A percentile compares a stretch with the other conserved stretches of the same genome.
Conservation (phyloP, 2,113 vertebrate species). For the Rhinolophus sinicus region DNA sequence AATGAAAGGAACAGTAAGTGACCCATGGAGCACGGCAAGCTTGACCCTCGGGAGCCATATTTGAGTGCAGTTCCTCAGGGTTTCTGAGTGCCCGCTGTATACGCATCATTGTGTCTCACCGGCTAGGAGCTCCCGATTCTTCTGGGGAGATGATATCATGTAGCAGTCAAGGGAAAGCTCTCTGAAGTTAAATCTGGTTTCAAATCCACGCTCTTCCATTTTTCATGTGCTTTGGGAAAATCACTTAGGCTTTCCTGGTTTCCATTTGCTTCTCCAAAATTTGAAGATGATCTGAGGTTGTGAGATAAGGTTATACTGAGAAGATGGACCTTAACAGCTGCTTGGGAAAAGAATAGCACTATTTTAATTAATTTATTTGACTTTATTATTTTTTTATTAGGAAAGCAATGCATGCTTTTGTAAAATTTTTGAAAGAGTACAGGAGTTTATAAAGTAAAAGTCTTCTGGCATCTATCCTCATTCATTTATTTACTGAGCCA, state of each 20-base stretch:
- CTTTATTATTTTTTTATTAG: not conserved
- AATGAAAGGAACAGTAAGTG: constrained; percentile 89
- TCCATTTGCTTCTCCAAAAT: not conserved
- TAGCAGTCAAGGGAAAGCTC: not conserved
- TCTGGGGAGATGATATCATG: not conserved
- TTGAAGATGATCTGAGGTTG: not conserved
- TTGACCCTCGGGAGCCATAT: not conserved
- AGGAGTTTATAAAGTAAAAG: not conserved
- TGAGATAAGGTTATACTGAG: not conserved
- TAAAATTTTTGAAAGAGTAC: not conserved
- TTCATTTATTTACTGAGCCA: not conserved
- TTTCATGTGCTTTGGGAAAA: not conserved
- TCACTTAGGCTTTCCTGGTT: not conserved
- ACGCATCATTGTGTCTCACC: accelerated
- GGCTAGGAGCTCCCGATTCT: not conserved
- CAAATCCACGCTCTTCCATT: not conserved
- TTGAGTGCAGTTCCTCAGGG: not conserved
- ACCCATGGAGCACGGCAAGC: not conserved
- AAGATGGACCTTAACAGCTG: not conserved
- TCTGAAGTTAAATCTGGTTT: not conserved
- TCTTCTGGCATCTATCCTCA: not conserved
- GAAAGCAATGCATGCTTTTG: not conserved
- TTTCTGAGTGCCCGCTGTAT: accelerated
- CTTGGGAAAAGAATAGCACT: not conserved
- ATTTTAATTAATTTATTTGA: constrained; percentile 7